Conservation (phyloP, 2,888 invertebrate species). For the Caenorhabditis becei region DNA sequence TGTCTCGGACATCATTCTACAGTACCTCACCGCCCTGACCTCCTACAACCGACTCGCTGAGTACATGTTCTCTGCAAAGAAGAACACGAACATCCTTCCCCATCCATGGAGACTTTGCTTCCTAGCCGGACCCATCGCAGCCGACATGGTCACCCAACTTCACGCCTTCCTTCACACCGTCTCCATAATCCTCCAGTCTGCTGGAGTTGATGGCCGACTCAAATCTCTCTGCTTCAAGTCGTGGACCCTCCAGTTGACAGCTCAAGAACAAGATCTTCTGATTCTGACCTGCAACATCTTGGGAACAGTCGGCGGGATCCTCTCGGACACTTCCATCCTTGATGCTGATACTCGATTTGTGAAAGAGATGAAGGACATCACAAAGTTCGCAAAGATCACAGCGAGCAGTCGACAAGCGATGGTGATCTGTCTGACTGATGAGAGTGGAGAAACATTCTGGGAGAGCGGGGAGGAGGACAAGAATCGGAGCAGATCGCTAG, state of each 20-base stretch:
- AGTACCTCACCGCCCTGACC: conserved; percentile 74
- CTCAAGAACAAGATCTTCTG: conserved; percentile 80
- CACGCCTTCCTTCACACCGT: conserved; percentile 79
- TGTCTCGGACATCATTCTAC: conserved; percentile 94
- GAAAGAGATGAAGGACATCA: conserved; percentile 86
- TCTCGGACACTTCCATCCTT: conserved; percentile 73
- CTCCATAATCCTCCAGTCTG: conserved; percentile 77
- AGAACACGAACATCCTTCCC: conserved; percentile 69
- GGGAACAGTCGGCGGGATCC: conserved; percentile 77
- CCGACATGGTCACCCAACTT: conserved; percentile 77
- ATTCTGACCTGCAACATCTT: conserved; percentile 80
- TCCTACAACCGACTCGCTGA: conserved; percentile 72
- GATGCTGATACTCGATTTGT: conserved; percentile 39
- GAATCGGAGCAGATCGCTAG: conserved; percentile 88
- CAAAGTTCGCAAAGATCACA: conserved; percentile 88
- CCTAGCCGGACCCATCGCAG: conserved; percentile 74
- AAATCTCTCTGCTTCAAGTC: conserved; percentile 80
- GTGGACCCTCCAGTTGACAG: conserved; percentile 81
- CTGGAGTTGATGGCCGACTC: conserved; percentile 70
- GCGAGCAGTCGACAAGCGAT: conserved; percentile 95
- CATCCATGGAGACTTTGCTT: conserved; percentile 80
- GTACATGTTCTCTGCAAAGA: conserved; percentile 49
- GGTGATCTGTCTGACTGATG: conserved; percentile 93
- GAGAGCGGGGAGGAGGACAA: conserved; percentile 97
- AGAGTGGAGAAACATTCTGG: conserved; percentile 98